Percentiles rank a stretch among this genome's conserved stretches.
These are phyloP conservation scores for Plodia interpunctella DNA, from an alignment of 1,140 invertebrate species.

Conservation along the genomic window DNA sequence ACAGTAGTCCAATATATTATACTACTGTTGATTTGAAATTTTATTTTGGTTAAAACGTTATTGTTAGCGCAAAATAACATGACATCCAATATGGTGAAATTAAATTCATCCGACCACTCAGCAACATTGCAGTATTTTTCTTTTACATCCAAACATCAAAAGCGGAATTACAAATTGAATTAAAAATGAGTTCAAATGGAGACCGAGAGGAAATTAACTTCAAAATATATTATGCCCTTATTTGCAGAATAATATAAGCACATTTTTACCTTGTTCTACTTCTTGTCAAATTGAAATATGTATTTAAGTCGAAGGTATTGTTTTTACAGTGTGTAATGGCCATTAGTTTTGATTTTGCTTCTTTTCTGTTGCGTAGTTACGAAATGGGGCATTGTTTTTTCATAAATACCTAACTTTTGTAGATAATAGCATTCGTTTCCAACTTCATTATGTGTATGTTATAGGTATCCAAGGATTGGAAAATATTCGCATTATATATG, in stretches of 20 bases:
- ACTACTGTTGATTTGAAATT: too few relatives aligned
- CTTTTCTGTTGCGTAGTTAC: too few relatives aligned
- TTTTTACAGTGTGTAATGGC: too few relatives aligned
- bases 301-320: too few relatives aligned
- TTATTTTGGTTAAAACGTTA: neutral
- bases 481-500: neutral
- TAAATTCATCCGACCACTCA: slow-evolving; percentile 10
- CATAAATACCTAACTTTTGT: too few relatives aligned
- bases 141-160: slow-evolving; percentile 4
- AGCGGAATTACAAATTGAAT: slow-evolving; percentile 6
- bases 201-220: neutral
- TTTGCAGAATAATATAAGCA: neutral
- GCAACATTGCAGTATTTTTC: neutral
- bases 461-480: too few relatives aligned
- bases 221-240: neutral
- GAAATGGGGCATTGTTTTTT: too few relatives aligned
- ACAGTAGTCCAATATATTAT: too few relatives aligned
- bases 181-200: slow-evolving; percentile 6
- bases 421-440: too few relatives aligned
- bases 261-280: neutral
- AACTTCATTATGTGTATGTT: too few relatives aligned
- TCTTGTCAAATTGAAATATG: neutral
- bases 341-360: too few relatives aligned
- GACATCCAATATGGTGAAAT: neutral
- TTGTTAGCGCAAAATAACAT: neutral